Evolutionary conservation across 2,113 vertebrate species (phyloP), one percentile per base, ranked within the genome.

Genomic region (Podarcis raffonei): DNA sequence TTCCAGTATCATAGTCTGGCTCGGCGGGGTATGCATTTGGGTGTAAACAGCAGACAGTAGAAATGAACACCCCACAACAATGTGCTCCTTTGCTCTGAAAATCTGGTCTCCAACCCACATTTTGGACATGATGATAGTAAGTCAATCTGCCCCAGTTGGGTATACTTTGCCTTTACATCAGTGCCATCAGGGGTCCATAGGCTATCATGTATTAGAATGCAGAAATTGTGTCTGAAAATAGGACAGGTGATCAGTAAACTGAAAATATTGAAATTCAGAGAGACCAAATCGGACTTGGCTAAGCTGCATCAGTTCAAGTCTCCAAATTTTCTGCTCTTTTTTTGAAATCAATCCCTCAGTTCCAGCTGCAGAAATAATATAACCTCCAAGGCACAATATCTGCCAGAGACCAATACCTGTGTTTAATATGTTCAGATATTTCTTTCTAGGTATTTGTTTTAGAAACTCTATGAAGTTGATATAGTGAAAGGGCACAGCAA

Each of bases 371-470:
- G 87, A 86, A 80, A 57, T 71, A 88, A 16, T 2, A 84, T 74
- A 2, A 62, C 16, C 72, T 85, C 72, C 12, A 72, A 53, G 83
- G 42, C 69, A 39, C 83, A 84, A 74, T 74, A 65, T 87, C n/a
- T 27, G 69, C n/a, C 74, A 48, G 62, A 66, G 37, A 65, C 32
- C 80, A 75, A 0, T 7, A 27, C n/a, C 65, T 84, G 39, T 15
- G 35, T 25, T 27, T 84, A 18, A 78, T 74, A 86, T 0, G 13
- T 0, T 79, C 71, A 30, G 7, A 2, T 83, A 32, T 82, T 89
- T 89, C 84, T 86, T 88, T 27, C 71, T 32, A 79, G 77, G 83
- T 91, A 79, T 90, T 93, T 89, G 57, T 78, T 90, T 81, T 89
- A 87, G 57, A 87, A 90, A 89, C 84, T 87, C 5, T 1, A 76